Conservation (phyloP, 2,888 invertebrate genomes). For the Andrena bicolor region DNA sequence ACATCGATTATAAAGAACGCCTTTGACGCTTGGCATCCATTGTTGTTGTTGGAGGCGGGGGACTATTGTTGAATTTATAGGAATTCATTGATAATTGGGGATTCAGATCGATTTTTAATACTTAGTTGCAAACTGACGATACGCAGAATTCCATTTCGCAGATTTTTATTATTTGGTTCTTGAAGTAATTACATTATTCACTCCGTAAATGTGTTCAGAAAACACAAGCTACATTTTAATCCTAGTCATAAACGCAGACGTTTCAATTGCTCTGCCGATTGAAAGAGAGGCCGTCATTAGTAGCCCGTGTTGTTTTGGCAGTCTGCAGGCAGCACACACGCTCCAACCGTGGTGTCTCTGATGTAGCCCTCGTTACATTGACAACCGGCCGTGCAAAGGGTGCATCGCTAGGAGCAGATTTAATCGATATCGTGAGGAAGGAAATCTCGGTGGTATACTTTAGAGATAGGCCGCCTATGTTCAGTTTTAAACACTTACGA, state of each 20-base stretch:
- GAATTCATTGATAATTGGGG: no score
- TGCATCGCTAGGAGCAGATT: neutral
- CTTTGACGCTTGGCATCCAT: neutral
- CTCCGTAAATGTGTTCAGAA: no score
- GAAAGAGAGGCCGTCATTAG: no score
- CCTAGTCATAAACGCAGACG: no score
- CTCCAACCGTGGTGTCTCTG: neutral
- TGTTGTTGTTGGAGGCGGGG: neutral
- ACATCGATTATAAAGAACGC: constrained; percentile 4
- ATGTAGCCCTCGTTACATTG: neutral
- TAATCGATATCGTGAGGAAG: neutral
- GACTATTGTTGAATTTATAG: constrained; percentile 7
- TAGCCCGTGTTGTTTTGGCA: neutral
- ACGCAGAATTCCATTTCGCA: no score
- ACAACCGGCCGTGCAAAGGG: neutral
- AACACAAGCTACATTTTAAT: no score
- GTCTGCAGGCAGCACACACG: neutral
- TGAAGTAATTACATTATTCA: no score
- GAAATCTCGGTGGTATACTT: neutral
- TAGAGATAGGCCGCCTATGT: neutral
- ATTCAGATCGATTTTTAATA: no score
- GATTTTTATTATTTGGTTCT: no score
- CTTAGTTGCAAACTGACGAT: no score
- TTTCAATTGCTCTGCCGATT: no score
- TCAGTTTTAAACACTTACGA: neutral